Evolutionary conservation across 2,797 vertebrate genomes (phyloP).

Genomic region (Loriculus beryllinus): DNA sequence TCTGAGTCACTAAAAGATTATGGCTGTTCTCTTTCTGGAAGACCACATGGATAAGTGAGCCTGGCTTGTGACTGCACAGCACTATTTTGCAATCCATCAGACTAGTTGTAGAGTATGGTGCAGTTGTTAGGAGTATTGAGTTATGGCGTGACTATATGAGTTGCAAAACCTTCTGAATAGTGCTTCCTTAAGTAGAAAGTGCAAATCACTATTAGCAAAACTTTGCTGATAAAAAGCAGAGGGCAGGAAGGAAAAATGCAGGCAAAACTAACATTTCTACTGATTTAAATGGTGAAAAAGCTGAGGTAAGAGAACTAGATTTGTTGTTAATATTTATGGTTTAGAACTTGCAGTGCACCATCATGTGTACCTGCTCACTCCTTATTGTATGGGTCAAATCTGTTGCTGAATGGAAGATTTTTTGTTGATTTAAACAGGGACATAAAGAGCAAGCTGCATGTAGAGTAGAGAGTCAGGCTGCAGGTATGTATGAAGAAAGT

Average conservation of each 20-base stretch:
- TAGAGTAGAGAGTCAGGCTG: neutral
- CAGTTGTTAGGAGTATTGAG: neutral
- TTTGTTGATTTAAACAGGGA: neutral
- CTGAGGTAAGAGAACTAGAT: neutral
- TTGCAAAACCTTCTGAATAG: neutral
- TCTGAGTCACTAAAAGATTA: neutral
- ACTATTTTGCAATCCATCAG: neutral
- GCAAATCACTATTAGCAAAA: neutral
- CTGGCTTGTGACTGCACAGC: neutral
- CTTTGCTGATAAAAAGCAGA: neutral
- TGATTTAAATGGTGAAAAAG: neutral
- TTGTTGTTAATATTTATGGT: neutral
- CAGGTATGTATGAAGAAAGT: neutral
- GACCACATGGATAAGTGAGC: neutral
- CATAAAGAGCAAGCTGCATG: neutral
- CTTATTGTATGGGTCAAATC: neutral
- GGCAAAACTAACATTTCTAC: neutral
- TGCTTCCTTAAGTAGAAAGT: neutral
- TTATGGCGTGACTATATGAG: neutral
- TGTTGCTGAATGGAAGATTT: neutral
- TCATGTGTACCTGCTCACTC: neutral
- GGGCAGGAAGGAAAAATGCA: neutral
- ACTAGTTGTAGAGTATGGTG: neutral
- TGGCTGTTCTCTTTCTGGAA: neutral
- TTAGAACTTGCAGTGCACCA: neutral